These are phyloP conservation scores for Mesochorus sp. DNA, from an alignment of 2,888 invertebrate genomes.

Conservation along the genomic window DNA sequence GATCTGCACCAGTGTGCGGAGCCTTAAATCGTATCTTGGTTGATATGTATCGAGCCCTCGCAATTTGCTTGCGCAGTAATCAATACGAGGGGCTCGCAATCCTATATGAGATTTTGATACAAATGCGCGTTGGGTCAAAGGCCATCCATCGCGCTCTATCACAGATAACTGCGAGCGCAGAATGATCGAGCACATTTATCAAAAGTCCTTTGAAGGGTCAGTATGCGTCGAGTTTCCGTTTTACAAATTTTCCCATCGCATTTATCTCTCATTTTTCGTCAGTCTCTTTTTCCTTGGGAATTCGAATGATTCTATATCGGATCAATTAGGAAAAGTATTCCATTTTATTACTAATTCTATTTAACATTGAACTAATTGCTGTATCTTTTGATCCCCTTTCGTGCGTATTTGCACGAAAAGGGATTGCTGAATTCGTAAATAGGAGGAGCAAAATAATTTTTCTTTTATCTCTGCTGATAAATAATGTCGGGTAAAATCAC, in stretches of 20 bases:
- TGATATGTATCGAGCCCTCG: slow-evolving; percentile 46
- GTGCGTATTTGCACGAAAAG: too few relatives aligned
- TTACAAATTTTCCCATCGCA: too few relatives aligned
- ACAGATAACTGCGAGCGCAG: not conserved
- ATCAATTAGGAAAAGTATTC: too few relatives aligned
- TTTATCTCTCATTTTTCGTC: too few relatives aligned
- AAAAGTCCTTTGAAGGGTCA: slow-evolving; percentile 10
- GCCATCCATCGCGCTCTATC: slow-evolving; percentile 26
- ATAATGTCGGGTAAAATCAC: not conserved
- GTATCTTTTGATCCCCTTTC: too few relatives aligned
- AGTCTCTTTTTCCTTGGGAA: too few relatives aligned
- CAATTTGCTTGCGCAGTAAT: slow-evolving; percentile 40
- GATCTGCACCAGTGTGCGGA: slow-evolving; percentile 8
- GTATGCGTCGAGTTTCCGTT: not conserved
- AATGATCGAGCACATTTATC: slow-evolving; percentile 41
- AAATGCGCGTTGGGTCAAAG: slow-evolving; percentile 29
- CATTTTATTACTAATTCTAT: too few relatives aligned
- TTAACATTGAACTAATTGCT: too few relatives aligned
- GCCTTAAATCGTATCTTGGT: slow-evolving; percentile 33
- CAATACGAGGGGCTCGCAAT: slow-evolving; percentile 34
- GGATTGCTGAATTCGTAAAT: too few relatives aligned
- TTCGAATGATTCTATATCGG: too few relatives aligned
- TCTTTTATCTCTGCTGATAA: not conserved
- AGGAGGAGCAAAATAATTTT: too few relatives aligned
- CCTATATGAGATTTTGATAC: slow-evolving; percentile 28